phyloP scores from a whole-genome alignment of 2,797 vertebrate genomes.

The Siniperca obscura region DNA sequence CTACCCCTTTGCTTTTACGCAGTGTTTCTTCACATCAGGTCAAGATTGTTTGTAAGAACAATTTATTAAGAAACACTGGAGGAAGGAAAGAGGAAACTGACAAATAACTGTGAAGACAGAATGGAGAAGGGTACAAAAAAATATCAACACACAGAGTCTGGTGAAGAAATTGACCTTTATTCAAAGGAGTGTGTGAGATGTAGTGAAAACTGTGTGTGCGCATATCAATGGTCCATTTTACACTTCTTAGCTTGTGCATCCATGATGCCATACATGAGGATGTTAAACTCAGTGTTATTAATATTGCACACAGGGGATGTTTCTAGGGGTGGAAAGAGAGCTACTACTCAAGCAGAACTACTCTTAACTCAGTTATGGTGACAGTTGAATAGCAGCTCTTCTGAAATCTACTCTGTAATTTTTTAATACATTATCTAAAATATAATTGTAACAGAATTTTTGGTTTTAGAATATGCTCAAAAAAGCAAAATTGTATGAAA shows the following conservation, averaged over 20 bases:
- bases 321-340: neutral
- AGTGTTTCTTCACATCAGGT: neutral
- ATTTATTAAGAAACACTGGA: neutral
- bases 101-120: neutral
- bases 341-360: neutral
- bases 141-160: neutral
- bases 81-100: neutral
- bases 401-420: neutral
- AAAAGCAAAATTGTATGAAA: neutral
- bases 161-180: neutral
- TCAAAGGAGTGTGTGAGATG: neutral
- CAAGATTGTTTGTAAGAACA: neutral
- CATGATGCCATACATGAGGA: neutral
- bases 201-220: neutral
- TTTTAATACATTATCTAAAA: neutral
- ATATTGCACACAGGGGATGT: conserved; percentile 1
- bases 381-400: neutral
- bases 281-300: conserved; percentile 10
- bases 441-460: neutral
- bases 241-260: neutral
- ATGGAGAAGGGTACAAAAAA: neutral
- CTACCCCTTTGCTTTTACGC: neutral
- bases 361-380: neutral
- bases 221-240: neutral
- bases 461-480: neutral